These are phyloP conservation scores for Kuschelorhynchus macadamiae DNA, from an alignment of 2,888 invertebrate genomes.

Conservation along the genomic window DNA sequence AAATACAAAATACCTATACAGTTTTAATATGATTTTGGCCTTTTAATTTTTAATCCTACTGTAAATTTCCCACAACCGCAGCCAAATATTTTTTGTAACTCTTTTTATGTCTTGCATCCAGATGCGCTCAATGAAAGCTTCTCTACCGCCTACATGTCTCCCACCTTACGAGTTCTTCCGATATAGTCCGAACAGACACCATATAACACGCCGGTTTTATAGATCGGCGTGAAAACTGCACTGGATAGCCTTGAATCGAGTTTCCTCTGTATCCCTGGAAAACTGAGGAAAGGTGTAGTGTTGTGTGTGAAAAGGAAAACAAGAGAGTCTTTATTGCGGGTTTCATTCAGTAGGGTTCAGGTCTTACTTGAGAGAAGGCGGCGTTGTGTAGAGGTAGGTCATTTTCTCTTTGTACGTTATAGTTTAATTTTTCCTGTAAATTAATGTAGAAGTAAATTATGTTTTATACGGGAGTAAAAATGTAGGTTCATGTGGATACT, in stretches of 20 bases:
- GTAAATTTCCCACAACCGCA: no score
- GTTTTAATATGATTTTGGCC: no score
- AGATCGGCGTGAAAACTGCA: conserved; percentile 49
- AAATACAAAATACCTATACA: no score
- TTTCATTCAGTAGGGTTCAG: conserved; percentile 38
- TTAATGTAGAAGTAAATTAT: background rate
- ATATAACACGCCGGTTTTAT: conserved; percentile 42
- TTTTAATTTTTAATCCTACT: no score
- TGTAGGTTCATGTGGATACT: no score
- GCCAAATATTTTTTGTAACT: no score
- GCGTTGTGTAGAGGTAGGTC: conserved; percentile 25
- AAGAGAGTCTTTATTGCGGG: conserved; percentile 21
- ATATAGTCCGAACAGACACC: conserved; percentile 24
- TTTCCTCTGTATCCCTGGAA: conserved; percentile 31
- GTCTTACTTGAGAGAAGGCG: conserved; percentile 27
- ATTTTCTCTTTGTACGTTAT: background rate
- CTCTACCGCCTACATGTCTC: conserved; percentile 24
- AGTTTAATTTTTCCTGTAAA: background rate
- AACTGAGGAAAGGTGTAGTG: conserved; percentile 12
- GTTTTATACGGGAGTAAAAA: no score
- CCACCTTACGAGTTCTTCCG: conserved; percentile 21
- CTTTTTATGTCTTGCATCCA: conserved; percentile 4
- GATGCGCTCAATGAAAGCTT: conserved; percentile 30
- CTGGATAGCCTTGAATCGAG: conserved; percentile 38
- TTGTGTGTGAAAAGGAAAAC: conserved; percentile 1